Evolutionary conservation across 92 coral and sea anemone species (phyloP).

Genomic region (Zoanthus sociatus): DNA sequence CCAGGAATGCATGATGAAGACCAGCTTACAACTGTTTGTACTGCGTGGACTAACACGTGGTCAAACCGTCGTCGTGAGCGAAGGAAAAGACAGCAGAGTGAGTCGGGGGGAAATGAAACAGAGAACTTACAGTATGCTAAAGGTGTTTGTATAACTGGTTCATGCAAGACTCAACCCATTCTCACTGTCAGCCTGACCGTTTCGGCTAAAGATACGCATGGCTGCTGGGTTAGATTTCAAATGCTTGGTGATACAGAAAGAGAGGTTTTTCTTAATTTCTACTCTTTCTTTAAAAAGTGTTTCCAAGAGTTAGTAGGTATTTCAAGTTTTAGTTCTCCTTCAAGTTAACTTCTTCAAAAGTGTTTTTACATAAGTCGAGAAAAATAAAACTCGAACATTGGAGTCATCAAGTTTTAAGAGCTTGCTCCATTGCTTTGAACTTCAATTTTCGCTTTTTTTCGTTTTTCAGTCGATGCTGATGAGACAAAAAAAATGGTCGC

Average conservation of each 20-base stretch:
- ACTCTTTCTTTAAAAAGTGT: conserved; percentile 83
- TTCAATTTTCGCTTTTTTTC: too few relatives aligned
- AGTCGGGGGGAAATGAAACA: conserved; percentile 1
- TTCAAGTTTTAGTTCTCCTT: neutral
- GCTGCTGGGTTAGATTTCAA: conserved; percentile 69
- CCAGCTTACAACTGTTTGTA: conserved; percentile 55
- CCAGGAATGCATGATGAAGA: neutral
- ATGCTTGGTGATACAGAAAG: conserved; percentile 58
- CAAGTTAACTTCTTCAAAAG: neutral
- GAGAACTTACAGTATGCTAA: neutral
- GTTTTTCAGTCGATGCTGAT: too few relatives aligned
- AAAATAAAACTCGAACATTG: too few relatives aligned
- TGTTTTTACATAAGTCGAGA: too few relatives aligned
- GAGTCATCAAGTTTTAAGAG: too few relatives aligned
- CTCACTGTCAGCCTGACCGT: conserved; percentile 66
- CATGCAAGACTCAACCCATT: conserved; percentile 44
- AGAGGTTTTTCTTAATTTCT: conserved; percentile 83
- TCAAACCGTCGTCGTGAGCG: conserved; percentile 79
- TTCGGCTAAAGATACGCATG: conserved; percentile 10
- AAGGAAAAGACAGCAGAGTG: conserved; percentile 48
- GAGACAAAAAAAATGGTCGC: too few relatives aligned
- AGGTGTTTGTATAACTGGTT: neutral
- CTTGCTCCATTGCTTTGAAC: too few relatives aligned
- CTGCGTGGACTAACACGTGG: conserved; percentile 83
- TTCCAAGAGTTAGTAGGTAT: conserved; percentile 46